Conservation (phyloP, 2,113 vertebrate species). For the Entosphenus tridentatus region DNA sequence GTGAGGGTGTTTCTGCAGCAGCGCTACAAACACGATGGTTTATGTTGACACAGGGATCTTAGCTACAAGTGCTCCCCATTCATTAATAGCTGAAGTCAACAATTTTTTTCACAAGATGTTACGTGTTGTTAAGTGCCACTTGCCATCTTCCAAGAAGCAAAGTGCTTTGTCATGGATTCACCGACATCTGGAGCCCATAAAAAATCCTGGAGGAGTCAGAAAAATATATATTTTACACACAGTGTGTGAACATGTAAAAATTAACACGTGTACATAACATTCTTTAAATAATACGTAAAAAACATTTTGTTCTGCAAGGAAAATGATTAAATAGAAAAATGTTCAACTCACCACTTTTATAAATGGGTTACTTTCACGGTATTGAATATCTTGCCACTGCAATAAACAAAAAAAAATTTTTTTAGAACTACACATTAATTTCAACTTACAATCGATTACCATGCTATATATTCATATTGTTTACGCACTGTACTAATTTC, state of each 20-base stretch:
- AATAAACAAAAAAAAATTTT: too few relatives aligned
- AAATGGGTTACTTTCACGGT: slow-evolving; percentile 28
- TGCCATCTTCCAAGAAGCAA: slow-evolving; percentile 52
- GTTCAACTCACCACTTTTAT: slow-evolving; percentile 54
- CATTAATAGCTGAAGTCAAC: neutral
- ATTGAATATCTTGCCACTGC: too few relatives aligned
- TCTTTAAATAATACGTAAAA: neutral
- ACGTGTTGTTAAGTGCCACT: slow-evolving; percentile 13
- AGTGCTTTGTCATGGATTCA: slow-evolving; percentile 67
- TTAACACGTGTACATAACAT: neutral
- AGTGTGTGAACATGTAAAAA: slow-evolving; percentile 8
- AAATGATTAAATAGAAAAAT: neutral
- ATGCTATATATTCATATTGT: too few relatives aligned
- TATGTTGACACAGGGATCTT: neutral
- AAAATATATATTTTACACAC: slow-evolving; percentile 8
- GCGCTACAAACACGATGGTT: neutral
- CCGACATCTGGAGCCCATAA: slow-evolving; percentile 84
- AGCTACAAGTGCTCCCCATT: neutral
- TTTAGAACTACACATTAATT: too few relatives aligned
- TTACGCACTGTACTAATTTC: too few relatives aligned
- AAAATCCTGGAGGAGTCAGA: slow-evolving; percentile 41
- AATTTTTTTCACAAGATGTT: neutral
- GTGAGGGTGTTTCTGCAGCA: neutral
- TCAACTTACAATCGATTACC: too few relatives aligned
- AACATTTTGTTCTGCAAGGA: neutral